Conservation (phyloP, 2,113 vertebrate genomes). For the Patagioenas fasciata region DNA sequence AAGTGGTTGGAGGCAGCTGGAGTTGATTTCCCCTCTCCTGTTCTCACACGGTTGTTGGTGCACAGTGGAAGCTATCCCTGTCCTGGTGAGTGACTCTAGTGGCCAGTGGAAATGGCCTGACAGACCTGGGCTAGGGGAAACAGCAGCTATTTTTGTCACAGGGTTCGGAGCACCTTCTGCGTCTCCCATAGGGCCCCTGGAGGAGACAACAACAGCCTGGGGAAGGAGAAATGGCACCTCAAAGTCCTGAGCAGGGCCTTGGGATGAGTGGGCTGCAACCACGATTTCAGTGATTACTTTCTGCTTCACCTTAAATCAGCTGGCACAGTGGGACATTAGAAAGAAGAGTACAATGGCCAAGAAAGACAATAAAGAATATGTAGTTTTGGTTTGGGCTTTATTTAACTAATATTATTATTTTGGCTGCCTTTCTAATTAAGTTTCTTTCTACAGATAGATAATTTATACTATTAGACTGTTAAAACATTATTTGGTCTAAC, state of each 20-base stretch:
- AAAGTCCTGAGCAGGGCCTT: not conserved
- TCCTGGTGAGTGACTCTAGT: no score
- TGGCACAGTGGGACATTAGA: fast-evolving
- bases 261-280: fast-evolving
- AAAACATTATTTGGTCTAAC: not conserved
- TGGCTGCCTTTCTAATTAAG: not conserved
- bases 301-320: not conserved
- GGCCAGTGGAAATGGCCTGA: not conserved
- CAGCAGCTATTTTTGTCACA: not conserved
- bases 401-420: not conserved
- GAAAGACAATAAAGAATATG: not conserved
- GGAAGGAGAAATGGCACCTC: not conserved
- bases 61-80: fast-evolving
- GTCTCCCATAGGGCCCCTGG: fast-evolving
- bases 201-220: fast-evolving
- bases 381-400: not conserved
- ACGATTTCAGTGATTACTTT: not conserved
- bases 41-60: not conserved
- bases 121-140: fast-evolving
- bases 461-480: not conserved
- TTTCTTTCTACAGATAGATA: not conserved
- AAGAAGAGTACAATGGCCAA: not conserved
- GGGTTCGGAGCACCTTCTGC: fast-evolving
- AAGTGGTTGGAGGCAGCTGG: fast-evolving
- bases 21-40: not conserved